Evolutionary conservation across 2,888 invertebrate species (phyloP).

Genomic region (Drosophila imparisetae): DNA sequence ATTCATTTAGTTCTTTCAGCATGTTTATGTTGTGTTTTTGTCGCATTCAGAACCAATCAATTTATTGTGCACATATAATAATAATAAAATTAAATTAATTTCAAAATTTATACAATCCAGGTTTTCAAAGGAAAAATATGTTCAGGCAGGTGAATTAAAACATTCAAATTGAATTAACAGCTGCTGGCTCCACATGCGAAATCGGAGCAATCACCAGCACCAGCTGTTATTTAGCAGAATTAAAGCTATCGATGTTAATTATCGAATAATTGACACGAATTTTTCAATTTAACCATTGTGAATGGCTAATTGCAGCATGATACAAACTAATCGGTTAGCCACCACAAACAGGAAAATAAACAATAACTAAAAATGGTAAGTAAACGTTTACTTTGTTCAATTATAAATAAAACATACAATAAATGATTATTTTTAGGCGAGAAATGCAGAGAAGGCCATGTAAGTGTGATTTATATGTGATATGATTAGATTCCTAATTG

Average conservation of each 20-base stretch:
- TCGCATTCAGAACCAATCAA: neutral
- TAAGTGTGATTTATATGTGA: constrained; percentile 86
- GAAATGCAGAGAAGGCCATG: constrained; percentile 99
- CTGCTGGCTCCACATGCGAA: neutral
- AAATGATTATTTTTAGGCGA: constrained; percentile 88
- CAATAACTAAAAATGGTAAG: constrained; percentile 69
- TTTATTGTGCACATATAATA: neutral
- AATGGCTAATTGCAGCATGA: constrained; percentile 21
- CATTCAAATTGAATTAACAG: neutral
- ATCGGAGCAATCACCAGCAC: neutral
- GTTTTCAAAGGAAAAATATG: neutral
- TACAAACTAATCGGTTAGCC: constrained; percentile 21
- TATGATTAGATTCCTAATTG: neutral
- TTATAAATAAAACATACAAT: constrained; percentile 10
- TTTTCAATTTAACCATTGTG: constrained; percentile 10
- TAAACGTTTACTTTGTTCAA: constrained; percentile 24
- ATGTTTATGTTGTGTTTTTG: neutral
- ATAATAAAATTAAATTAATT: neutral
- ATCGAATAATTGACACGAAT: neutral
- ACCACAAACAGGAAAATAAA: constrained; percentile 37
- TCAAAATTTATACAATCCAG: neutral
- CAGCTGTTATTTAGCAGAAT: constrained; percentile 20
- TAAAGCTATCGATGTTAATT: neutral
- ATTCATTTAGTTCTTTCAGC: constrained; percentile 1
- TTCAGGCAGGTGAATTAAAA: neutral